Evolutionary conservation across 2,113 vertebrate genomes (phyloP).

Genomic region (Platysternon megacephalum): DNA sequence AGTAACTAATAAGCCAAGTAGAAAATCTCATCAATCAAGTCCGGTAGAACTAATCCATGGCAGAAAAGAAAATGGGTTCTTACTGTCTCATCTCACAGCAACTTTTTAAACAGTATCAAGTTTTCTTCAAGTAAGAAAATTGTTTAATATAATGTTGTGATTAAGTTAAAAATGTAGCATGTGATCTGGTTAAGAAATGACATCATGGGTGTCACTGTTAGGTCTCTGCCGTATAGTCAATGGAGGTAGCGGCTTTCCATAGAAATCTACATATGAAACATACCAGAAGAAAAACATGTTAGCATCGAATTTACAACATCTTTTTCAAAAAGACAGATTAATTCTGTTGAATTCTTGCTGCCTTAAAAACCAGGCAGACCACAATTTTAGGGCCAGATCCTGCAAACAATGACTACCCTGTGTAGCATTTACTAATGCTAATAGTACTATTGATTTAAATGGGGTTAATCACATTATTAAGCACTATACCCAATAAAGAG

Average conservation of each 20-base stretch:
- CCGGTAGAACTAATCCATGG: not conserved
- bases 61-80: not conserved
- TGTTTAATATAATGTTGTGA: not conserved
- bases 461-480: not conserved
- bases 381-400: not conserved
- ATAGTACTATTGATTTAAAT: not conserved
- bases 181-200: constrained; percentile 70
- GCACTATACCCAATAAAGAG: not conserved
- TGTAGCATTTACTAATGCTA: not conserved
- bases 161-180: not conserved
- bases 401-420: not conserved
- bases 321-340: not conserved
- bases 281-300: constrained; percentile 36
- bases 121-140: constrained; percentile 7
- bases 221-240: constrained; percentile 77
- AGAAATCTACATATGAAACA: constrained; percentile 77
- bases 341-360: not conserved
- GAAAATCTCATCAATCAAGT: constrained; percentile 1
- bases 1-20: not conserved
- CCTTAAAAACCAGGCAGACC: not conserved
- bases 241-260: constrained; percentile 80
- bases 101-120: not conserved
- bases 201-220: constrained; percentile 78
- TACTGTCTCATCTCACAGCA: not conserved
- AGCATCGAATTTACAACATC: not conserved